Evolutionary conservation across 2,888 invertebrate species (phyloP).

Genomic region (Dastarcus helophoroides): DNA sequence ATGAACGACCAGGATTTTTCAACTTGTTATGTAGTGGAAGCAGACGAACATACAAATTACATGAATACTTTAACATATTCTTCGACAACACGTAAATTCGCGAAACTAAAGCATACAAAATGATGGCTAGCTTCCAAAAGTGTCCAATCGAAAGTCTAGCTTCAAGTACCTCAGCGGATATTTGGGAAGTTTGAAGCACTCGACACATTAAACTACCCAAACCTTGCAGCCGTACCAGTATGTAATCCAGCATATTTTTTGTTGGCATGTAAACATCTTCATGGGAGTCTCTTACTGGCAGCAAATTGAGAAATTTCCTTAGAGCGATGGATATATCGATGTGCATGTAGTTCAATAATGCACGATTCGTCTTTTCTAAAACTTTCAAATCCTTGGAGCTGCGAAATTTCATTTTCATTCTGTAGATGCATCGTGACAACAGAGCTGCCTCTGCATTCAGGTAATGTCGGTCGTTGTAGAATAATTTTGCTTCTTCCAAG

Average conservation of each 20-base stretch:
- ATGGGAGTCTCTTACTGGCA: conserved; percentile 15
- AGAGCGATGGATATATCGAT: conserved; percentile 28
- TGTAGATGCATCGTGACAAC: conserved; percentile 36
- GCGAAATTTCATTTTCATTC: conserved; percentile 41
- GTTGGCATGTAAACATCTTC: conserved; percentile 32
- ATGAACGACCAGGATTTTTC: conserved; percentile 26
- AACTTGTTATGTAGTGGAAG: conserved; percentile 28
- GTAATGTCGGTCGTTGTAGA: conserved; percentile 23
- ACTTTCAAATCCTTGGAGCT: conserved; percentile 40
- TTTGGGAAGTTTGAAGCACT: conserved; percentile 30
- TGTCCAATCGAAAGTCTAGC: conserved; percentile 36
- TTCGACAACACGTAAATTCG: conserved; percentile 37
- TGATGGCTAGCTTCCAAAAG: conserved; percentile 35
- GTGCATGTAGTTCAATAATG: conserved; percentile 34
- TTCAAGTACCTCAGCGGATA: conserved; percentile 31
- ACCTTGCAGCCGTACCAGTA: conserved; percentile 39
- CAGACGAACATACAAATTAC: conserved; percentile 35
- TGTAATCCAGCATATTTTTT: conserved; percentile 38
- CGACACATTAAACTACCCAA: conserved; percentile 36
- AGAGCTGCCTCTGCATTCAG: conserved; percentile 35
- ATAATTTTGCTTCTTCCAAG: conserved; percentile 17
- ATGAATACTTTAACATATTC: conserved; percentile 30
- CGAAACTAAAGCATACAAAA: conserved; percentile 35
- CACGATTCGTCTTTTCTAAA: conserved; percentile 37
- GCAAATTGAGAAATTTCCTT: conserved; percentile 16